Percentiles rank a stretch among this genome's conserved stretches.
Evolutionary conservation across 2,797 vertebrate species (phyloP).

Genomic region (Arctocebus calabarensis): DNA sequence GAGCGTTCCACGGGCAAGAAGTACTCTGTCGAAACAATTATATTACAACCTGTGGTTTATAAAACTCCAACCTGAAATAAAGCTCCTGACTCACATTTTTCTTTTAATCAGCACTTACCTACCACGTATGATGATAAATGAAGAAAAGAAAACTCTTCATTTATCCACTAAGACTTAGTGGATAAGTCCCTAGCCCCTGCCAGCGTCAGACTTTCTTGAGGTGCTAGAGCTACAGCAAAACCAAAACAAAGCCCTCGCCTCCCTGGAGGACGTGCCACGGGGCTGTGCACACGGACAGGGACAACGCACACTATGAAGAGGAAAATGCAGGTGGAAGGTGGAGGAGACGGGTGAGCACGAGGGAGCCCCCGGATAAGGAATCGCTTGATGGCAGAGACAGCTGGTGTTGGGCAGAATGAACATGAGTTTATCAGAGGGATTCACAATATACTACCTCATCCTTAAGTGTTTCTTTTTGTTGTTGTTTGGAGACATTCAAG

Average conservation of each 20-base stretch:
- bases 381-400: too few species aligned
- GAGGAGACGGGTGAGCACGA: background rate
- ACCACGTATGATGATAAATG: too few species aligned
- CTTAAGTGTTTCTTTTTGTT: background rate
- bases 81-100: background rate
- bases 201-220: background rate
- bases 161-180: too few species aligned
- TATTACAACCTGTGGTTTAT: background rate
- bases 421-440: accelerated
- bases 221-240: background rate
- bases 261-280: accelerated
- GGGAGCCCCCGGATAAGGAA: too few species aligned
- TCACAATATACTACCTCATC: background rate
- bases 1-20: accelerated
- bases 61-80: background rate
- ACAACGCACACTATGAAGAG: background rate
- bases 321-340: background rate
- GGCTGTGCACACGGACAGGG: background rate
- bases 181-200: too few species aligned
- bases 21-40: too few species aligned
- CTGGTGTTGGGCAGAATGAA: background rate
- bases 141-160: background rate
- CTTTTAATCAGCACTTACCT: too few species aligned
- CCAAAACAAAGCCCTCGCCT: background rate
- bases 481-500: background rate